Evolutionary conservation across 1,140 invertebrate species (phyloP).

Genomic region (Coelopa frigida): DNA sequence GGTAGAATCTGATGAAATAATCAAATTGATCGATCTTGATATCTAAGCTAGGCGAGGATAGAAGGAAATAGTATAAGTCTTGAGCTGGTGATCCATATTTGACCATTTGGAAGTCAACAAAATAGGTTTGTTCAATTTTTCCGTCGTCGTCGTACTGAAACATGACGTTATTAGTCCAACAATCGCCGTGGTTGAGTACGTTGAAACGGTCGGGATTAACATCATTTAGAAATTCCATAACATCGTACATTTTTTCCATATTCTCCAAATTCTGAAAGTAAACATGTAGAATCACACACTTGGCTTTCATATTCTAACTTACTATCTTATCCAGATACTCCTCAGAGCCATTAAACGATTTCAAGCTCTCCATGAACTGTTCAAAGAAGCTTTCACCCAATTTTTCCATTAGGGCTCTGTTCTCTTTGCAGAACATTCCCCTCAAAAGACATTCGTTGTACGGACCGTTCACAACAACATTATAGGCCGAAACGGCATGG

Average conservation of each 20-base stretch:
- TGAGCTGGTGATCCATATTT: slow-evolving; percentile 38
- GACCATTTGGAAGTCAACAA: slow-evolving; percentile 46
- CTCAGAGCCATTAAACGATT: not conserved
- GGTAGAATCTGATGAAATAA: slow-evolving; percentile 21
- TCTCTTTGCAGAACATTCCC: slow-evolving; percentile 3
- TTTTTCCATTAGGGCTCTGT: not conserved
- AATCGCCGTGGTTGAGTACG: slow-evolving; percentile 57
- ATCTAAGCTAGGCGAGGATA: slow-evolving; percentile 18
- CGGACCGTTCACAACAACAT: slow-evolving; percentile 11
- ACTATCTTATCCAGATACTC: slow-evolving; percentile 9
- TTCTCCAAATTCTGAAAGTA: not conserved
- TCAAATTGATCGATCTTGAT: slow-evolving; percentile 19
- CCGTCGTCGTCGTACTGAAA: slow-evolving; percentile 50
- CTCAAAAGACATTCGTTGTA: slow-evolving; percentile 9
- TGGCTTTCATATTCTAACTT: not conserved
- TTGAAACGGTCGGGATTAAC: slow-evolving; percentile 47
- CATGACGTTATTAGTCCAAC: slow-evolving; percentile 58
- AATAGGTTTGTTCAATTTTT: slow-evolving; percentile 47
- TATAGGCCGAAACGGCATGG: slow-evolving; percentile 48
- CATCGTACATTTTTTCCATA: not conserved
- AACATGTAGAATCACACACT: not conserved
- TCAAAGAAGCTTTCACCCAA: not conserved
- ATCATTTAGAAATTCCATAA: slow-evolving; percentile 12
- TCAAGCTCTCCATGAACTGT: slow-evolving; percentile 9
- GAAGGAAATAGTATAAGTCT: slow-evolving; percentile 31